A percentile compares a stretch with the other conserved stretches of the same genome.
Evolutionary conservation across 2,113 vertebrate genomes (phyloP).

Genomic region (Carassius carassius): DNA sequence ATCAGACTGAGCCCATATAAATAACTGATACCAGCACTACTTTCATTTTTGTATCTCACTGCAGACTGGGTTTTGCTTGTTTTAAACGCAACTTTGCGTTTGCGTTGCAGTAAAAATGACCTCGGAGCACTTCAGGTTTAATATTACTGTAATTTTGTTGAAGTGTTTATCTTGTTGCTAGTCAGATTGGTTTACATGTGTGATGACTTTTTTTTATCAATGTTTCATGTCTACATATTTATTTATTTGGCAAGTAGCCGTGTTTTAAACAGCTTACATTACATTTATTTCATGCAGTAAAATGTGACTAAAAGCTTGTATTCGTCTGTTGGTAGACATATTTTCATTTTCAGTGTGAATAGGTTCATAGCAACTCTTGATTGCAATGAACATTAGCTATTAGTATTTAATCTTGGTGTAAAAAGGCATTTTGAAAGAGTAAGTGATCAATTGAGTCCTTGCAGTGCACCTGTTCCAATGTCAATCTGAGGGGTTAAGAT

Average conservation of each 20-base stretch:
- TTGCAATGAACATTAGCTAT: background rate
- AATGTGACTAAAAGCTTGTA: too few relatives aligned
- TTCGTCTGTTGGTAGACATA: too few relatives aligned
- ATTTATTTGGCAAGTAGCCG: background rate
- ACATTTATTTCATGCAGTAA: too few relatives aligned
- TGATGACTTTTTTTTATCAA: too few relatives aligned
- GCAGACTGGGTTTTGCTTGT: background rate
- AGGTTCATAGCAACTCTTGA: background rate
- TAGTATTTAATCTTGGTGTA: background rate
- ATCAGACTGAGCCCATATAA: background rate
- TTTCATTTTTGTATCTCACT: background rate
- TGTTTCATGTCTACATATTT: background rate
- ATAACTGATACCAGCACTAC: background rate
- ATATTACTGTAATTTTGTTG: too few relatives aligned
- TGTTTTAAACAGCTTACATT: background rate
- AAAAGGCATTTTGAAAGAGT: background rate
- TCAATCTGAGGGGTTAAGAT: slow-evolving; percentile 68
- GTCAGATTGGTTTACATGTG: too few relatives aligned
- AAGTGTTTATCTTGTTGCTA: too few relatives aligned
- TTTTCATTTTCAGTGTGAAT: too few relatives aligned
- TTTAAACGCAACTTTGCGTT: background rate
- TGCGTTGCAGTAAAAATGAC: too few relatives aligned
- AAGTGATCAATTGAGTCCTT: background rate
- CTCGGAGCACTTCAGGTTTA: too few relatives aligned
- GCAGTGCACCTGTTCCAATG: background rate